These are phyloP conservation scores for Lycia hirtaria DNA, from an alignment of 2,888 invertebrate genomes.

Conservation along the genomic window DNA sequence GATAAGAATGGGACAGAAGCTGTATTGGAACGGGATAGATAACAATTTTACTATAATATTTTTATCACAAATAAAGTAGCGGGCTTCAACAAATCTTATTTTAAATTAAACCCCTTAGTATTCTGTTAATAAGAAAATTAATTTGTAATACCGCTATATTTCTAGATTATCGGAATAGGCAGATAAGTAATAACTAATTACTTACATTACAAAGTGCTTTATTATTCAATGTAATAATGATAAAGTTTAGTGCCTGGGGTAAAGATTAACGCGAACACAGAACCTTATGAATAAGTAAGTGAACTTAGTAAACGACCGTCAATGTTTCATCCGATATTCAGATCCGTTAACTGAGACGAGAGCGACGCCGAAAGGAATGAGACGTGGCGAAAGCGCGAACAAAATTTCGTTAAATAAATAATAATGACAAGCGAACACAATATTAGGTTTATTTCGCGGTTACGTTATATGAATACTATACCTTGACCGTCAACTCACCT, in stretches of 20 bases:
- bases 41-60: no score
- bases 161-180: neutral
- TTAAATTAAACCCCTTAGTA: neutral
- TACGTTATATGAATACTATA: neutral
- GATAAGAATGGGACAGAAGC: no score
- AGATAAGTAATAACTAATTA: conserved; percentile 1
- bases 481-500: no score
- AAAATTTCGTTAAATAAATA: conserved; percentile 3
- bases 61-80: no score
- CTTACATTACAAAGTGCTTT: conserved; percentile 3
- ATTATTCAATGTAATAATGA: conserved; percentile 18
- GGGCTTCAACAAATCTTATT: no score
- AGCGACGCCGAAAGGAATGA: conserved; percentile 11
- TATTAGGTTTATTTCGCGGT: conserved; percentile 4
- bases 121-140: neutral
- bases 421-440: neutral
- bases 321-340: conserved; percentile 23
- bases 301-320: conserved; percentile 19
- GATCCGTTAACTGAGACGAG: conserved; percentile 11
- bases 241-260: conserved; percentile 8
- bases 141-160: neutral
- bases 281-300: conserved; percentile 22
- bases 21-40: no score
- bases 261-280: conserved; percentile 22
- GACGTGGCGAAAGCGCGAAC: conserved; percentile 3